Evolutionary conservation across 2,113 vertebrate genomes (phyloP).

Genomic region (Anoplopoma fimbria): DNA sequence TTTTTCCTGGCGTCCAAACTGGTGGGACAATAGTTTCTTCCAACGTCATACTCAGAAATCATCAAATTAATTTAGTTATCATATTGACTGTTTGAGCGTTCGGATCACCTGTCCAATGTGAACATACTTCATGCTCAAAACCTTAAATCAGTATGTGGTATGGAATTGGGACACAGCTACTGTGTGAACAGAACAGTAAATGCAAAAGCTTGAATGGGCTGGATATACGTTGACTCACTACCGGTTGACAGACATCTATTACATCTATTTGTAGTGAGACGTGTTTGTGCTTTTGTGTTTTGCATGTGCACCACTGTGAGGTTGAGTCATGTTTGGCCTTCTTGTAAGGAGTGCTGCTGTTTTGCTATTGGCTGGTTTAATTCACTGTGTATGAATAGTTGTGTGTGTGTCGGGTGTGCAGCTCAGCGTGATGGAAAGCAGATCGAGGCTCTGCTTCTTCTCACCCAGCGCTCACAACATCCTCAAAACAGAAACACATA

Average conservation of each 20-base stretch:
- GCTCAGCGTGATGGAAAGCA: conserved; percentile 83
- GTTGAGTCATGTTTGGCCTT: conserved; percentile 55
- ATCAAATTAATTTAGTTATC: neutral
- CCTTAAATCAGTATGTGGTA: neutral
- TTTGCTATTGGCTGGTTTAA: conserved; percentile 62
- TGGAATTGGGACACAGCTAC: neutral
- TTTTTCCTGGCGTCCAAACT: too few species aligned
- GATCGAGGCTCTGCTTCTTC: conserved; percentile 79
- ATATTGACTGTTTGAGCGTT: neutral
- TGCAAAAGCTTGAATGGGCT: neutral
- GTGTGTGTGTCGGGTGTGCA: conserved; percentile 47
- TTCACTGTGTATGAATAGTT: conserved; percentile 58
- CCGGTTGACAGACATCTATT: neutral
- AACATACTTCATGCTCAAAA: neutral
- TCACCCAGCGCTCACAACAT: conserved; percentile 76
- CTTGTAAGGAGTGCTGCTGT: conserved; percentile 37
- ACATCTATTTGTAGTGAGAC: conserved; percentile 46
- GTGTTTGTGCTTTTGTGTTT: conserved; percentile 36
- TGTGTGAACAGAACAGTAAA: neutral
- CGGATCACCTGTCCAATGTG: neutral
- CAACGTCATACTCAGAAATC: neutral
- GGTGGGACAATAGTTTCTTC: neutral
- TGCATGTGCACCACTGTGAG: conserved; percentile 31
- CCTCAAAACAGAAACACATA: conserved; percentile 41
- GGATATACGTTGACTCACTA: neutral